Evolutionary conservation across 2,113 vertebrate genomes (phyloP), one percentile per base, ranked within the genome.

Genomic region (Vimba vimba): DNA sequence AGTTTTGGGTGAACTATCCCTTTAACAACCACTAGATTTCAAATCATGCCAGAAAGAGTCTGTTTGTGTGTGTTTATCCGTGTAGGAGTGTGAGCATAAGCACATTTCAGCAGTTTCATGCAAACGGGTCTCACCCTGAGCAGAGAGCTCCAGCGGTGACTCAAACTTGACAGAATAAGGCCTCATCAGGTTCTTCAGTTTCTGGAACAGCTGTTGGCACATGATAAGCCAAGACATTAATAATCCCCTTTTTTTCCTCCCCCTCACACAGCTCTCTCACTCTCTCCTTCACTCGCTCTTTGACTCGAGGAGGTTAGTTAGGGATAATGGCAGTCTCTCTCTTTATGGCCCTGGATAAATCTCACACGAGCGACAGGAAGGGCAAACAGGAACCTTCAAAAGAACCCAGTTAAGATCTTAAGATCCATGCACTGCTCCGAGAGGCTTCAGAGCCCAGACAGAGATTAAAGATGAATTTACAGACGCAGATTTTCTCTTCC

Each of bases 121-220:
- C 80, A 45, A 33, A 39, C 59, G 19, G 33, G 36, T 81, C 91
- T 93, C 93, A 99, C 98, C 98, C 96, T 99, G 98, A 84, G 97
- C 97, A n/a, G 97, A 99, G 86, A 99, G 95, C 94, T 99, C 98
- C 93, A 99, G 96, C 15, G 98, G 98, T 52, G 98, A 99, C 94
- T 98, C 96, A 8, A 99, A 99, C 90, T 95, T 95, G 62, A 99
- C 96, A 91, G 95, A 96, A 92, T 97, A 97, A 92, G 98, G 98
- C 93, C 96, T 98, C 98, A 99, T 99, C 93, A 99, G 96, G 92
- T 96, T 97, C 95, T 97, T 98, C 94, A 99, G 95, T 91, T 97
- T 99, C 95, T 97, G 97, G 94, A 99, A 99, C 91, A 99, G 96
- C 98, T 99, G 95, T 92, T 81, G 93, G 88, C 55, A 75, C 60